These are phyloP conservation scores for Drosophila subquinaria DNA, from an alignment of 2,888 invertebrate genomes.

Conservation along the genomic window DNA sequence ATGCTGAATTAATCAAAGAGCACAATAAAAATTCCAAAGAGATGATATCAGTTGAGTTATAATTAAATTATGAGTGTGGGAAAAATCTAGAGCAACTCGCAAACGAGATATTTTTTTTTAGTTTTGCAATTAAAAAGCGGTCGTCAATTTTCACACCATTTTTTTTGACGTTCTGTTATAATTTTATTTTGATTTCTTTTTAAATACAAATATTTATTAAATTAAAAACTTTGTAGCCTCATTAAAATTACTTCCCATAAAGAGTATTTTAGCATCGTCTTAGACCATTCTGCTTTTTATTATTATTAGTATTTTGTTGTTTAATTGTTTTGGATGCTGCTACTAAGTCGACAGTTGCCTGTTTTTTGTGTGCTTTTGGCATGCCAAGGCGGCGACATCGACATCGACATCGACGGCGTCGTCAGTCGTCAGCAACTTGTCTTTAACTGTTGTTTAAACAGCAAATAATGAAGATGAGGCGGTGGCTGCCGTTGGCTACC, in stretches of 20 bases:
- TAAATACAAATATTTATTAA: too few relatives aligned
- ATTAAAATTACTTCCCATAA: too few relatives aligned
- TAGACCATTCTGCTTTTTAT: not conserved
- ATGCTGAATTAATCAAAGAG: slow-evolving; percentile 2
- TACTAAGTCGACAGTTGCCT: slow-evolving; percentile 42
- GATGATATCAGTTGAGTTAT: not conserved
- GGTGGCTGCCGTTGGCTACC: slow-evolving; percentile 54
- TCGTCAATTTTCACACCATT: not conserved
- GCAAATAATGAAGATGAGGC: slow-evolving; percentile 69
- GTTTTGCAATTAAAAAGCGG: too few relatives aligned
- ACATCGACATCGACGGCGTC: slow-evolving; percentile 4
- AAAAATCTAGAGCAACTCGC: not conserved
- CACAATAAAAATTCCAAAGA: slow-evolving; percentile 2
- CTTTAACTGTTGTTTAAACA: slow-evolving; percentile 70
- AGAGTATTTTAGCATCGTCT: not conserved
- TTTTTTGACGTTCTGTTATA: not conserved
- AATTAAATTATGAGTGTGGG: not conserved
- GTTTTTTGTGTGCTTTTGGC: slow-evolving; percentile 57
- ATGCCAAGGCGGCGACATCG: slow-evolving; percentile 39
- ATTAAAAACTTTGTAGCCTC: too few relatives aligned
- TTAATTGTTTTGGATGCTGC: slow-evolving; percentile 49
- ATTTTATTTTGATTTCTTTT: too few relatives aligned
- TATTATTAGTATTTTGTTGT: slow-evolving; percentile 29
- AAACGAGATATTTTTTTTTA: not conserved
- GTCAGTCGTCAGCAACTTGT: slow-evolving; percentile 66